Conservation (phyloP, 2,888 invertebrate species). For the Parasteatoda lunata region DNA sequence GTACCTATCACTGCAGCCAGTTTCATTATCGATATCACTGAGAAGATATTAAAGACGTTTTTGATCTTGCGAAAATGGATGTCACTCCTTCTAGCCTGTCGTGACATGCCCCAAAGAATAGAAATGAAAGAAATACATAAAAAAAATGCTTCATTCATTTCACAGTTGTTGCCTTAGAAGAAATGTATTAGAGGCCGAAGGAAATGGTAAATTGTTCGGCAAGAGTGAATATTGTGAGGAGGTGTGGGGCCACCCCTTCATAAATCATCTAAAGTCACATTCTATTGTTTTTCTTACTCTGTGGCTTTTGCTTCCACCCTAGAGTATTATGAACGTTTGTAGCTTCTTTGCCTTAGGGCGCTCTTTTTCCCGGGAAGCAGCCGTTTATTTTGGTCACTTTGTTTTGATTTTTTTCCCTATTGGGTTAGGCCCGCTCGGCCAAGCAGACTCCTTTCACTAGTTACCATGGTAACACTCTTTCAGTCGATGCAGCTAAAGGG, state of each 20-base stretch:
- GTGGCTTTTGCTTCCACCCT: slow-evolving; percentile 23
- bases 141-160: slow-evolving; percentile 1
- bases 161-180: not conserved
- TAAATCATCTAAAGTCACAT: slow-evolving; percentile 58
- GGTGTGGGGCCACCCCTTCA: slow-evolving; percentile 34
- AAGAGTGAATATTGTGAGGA: slow-evolving; percentile 45
- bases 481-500: slow-evolving; percentile 54
- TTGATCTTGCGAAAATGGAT: not conserved
- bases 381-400: slow-evolving; percentile 67
- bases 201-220: slow-evolving; percentile 6
- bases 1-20: not conserved
- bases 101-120: not conserved
- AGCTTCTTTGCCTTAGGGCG: slow-evolving; percentile 40
- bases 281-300: slow-evolving; percentile 56
- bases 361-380: slow-evolving; percentile 33
- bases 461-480: slow-evolving; percentile 44
- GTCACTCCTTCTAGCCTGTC: not conserved
- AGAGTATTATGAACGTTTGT: slow-evolving; percentile 57
- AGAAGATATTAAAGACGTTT: not conserved
- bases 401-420: slow-evolving; percentile 54
- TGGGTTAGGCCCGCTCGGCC: slow-evolving; percentile 53
- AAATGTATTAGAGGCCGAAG: not conserved
- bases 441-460: slow-evolving; percentile 30
- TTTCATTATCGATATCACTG: not conserved
- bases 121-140: not conserved